Evolutionary conservation across 1,140 invertebrate genomes (phyloP), one percentile per base, ranked within the genome.

Genomic region (Cataglyphis hispanica): DNA sequence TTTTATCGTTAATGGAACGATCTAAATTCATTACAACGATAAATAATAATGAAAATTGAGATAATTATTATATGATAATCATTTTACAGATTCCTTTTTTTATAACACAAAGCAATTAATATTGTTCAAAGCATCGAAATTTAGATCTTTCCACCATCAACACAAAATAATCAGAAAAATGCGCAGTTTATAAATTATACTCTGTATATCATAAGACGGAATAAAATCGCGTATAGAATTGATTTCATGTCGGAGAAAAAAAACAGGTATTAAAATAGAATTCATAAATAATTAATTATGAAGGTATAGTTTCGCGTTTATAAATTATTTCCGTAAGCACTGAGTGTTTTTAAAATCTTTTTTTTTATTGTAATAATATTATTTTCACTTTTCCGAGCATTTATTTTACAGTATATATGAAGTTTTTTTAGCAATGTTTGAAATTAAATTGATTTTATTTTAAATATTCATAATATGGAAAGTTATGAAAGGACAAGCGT

Each of bases 401-500:
- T 22, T 16, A 50, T 50, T 50, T 50, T 50, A 50, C 5, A 50
- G 2, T 50, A 50, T 50, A 58, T 34, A 58, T 11, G 13, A 72
- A 60, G 50, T 19, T 56, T 70, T 69, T 69, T 10, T 64, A 69
- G 75, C 40, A 37, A 37, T 31, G 13, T 50, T 13, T 11, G 46
- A 27, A 43, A 37, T 69, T 22, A 40, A 2, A 40, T 8, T 10
- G 40, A 58, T 63, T 72, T 40, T 22, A 70, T 37, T 70, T 19
- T 43, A 60, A 43, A 72, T 7, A 37, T 25, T 50, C 46, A 34
- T 11, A 66, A 31, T 34, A 37, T 27, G 8, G 6, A 58, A 53
- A 81, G 58, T 50, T 81, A 7, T 72, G 53, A 74, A 60, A 81
- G 34, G 56, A 81, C 66, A 81, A 83, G 78, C 53, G 31, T 81